These are phyloP conservation scores for Acleris cristana DNA, from an alignment of 2,888 invertebrate genomes.

Conservation along the genomic window DNA sequence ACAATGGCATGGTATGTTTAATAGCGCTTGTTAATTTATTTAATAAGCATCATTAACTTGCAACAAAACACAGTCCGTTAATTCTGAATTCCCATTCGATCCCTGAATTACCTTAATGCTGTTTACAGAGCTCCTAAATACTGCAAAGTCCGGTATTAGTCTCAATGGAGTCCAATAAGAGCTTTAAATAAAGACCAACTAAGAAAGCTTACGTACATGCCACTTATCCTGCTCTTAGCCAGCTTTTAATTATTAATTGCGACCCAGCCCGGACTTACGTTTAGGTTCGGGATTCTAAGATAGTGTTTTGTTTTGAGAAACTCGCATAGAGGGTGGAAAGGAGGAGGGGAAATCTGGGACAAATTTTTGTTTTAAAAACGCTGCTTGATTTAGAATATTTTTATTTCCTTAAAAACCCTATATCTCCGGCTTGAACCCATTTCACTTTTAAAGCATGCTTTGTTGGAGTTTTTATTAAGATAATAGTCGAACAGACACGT, in stretches of 20 bases:
- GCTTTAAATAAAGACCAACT: constrained; percentile 18
- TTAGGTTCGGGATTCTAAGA: constrained; percentile 3
- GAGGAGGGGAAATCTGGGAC: not conserved
- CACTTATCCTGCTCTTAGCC: constrained; percentile 57
- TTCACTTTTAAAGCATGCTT: too few species aligned
- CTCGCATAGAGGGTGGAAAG: not conserved
- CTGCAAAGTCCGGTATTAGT: constrained; percentile 13
- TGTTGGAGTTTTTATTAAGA: too few species aligned
- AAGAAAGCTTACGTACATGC: constrained; percentile 39
- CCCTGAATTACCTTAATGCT: constrained; percentile 5
- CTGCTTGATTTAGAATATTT: too few species aligned
- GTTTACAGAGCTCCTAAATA: constrained; percentile 10
- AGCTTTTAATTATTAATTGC: constrained; percentile 57
- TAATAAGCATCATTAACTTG: not conserved
- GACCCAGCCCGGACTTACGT: constrained; percentile 32
- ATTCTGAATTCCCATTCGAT: not conserved
- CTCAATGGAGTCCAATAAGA: constrained; percentile 8
- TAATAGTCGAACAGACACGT: too few species aligned
- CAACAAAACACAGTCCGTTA: not conserved
- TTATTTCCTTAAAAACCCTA: too few species aligned
- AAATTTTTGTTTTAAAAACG: not conserved
- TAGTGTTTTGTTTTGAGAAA: constrained; percentile 2
- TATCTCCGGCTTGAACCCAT: too few species aligned
- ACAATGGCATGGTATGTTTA: too few species aligned
- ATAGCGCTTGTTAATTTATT: too few species aligned